These are phyloP conservation scores for Spinus olivaceus DNA, from an alignment of 2,797 vertebrate species.

Conservation along the genomic window DNA sequence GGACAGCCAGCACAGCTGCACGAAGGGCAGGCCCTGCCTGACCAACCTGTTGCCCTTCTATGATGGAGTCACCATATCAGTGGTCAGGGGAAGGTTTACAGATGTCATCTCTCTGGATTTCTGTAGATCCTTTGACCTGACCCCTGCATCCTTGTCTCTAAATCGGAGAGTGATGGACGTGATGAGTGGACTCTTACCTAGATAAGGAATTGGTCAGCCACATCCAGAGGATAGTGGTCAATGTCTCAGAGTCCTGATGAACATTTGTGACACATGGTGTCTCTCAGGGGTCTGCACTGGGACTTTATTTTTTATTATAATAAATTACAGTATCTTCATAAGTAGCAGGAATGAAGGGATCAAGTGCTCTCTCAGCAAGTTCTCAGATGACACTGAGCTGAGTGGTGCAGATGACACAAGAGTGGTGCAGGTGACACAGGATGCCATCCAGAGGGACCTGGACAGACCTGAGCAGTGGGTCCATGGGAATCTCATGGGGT, in stretches of 20 bases:
- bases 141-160: not conserved
- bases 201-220: not conserved
- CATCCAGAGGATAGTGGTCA: not conserved
- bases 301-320: not conserved
- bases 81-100: not conserved
- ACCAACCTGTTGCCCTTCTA: not conserved
- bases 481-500: not conserved
- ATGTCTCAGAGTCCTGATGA: not conserved
- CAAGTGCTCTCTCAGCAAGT: fast-evolving
- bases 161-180: not conserved
- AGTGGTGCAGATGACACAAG: not conserved
- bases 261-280: not conserved
- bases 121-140: not conserved
- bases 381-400: not conserved
- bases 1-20: not conserved
- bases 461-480: not conserved
- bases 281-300: not conserved
- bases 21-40: not conserved
- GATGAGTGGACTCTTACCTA: not conserved
- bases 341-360: not conserved
- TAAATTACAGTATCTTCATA: not conserved
- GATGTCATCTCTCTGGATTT: not conserved
- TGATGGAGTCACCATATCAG: not conserved
- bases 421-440: not conserved
- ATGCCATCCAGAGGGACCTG: not conserved